Percentiles rank a stretch among this genome's conserved stretches.
Conservation (phyloP, 92 coral and sea anemone genomes). For the Bergia sp. region DNA sequence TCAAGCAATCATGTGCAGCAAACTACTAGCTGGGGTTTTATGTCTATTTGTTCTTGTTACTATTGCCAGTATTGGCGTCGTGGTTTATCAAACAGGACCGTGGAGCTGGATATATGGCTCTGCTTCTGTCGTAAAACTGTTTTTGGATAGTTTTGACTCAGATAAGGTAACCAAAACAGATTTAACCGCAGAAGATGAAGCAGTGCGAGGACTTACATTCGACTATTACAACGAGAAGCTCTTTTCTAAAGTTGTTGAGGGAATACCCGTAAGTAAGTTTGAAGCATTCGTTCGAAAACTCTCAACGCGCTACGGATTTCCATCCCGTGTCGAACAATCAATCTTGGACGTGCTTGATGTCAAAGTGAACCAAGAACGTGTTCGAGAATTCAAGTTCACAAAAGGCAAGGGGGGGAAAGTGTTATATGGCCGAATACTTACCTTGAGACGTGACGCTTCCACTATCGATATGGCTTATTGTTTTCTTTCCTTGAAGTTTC, state of each 20-base stretch:
- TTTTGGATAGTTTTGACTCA: background rate
- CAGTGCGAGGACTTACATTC: constrained; percentile 21
- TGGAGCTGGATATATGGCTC: background rate
- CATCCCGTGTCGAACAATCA: constrained; percentile 19
- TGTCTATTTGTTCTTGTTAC: background rate
- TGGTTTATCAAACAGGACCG: background rate
- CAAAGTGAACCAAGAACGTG: constrained; percentile 11
- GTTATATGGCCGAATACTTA: constrained; percentile 37
- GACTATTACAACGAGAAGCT: constrained; percentile 9
- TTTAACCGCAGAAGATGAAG: constrained; percentile 12
- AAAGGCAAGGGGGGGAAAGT: constrained; percentile 12
- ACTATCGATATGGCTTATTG: constrained; percentile 43
- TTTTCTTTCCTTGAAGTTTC: constrained; percentile 14
- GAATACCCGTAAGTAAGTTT: constrained; percentile 18
- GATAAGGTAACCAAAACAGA: background rate
- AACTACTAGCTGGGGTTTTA: no score
- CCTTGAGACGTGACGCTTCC: constrained; percentile 14
- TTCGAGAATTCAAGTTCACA: constrained; percentile 37
- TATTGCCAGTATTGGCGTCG: no score
- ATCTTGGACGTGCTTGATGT: constrained; percentile 33
- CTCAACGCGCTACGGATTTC: constrained; percentile 15
- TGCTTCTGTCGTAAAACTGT: background rate
- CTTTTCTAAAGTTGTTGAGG: constrained; percentile 33
- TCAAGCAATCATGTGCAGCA: background rate
- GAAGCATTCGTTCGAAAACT: constrained; percentile 21